Evolutionary conservation across 1,140 invertebrate genomes (phyloP), one percentile per base, ranked within the genome.

Genomic region (Vollenhovia emeryi): DNA sequence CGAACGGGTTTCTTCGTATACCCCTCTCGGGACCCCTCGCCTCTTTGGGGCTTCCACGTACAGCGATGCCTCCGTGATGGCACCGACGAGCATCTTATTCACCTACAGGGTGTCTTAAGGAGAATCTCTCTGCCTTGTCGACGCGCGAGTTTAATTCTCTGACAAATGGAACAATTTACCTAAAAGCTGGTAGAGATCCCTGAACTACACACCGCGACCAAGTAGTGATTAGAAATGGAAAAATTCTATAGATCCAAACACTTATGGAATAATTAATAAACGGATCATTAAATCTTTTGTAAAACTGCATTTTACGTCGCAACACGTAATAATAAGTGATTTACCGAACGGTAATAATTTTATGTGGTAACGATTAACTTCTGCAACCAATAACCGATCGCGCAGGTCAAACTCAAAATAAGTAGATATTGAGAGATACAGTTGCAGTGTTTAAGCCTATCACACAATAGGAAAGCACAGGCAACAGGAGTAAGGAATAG

Each of bases 1-100:
- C 86, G 73, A 90, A 93, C 92, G 91, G 90, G 92, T 93, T 93
- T 92, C 87, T 69, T 82, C 80, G 59, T 86, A 66, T 74, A 50
- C 80, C 62, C 64, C 79, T 89, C 66, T 62, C 40, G 43, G 48
- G 55, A 78, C 57, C 55, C 33, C 79, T 71, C 74, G 52, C 36
- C 59, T 76, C 87, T 83, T 78, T 64, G 64, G 76, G 85, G 68
- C 88, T 90, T 87, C 82, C 75, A 90, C 79, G 88, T 62, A 82
- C 50, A 82, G 83, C 71, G 69, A 79, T 76, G 84, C 84, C 57
- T 68, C 52, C 55, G 50, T 66, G 45, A 78, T 73, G 80, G 82
- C 48, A 86, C 69, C 71, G 78, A 76, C 55, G 84, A 85, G 75
- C 88, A 57, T 64, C 11, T 74, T 73, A 6, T 50, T 79, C 50